Evolutionary conservation across 2,797 vertebrate genomes (phyloP).

Genomic region (Nasua narica): DNA sequence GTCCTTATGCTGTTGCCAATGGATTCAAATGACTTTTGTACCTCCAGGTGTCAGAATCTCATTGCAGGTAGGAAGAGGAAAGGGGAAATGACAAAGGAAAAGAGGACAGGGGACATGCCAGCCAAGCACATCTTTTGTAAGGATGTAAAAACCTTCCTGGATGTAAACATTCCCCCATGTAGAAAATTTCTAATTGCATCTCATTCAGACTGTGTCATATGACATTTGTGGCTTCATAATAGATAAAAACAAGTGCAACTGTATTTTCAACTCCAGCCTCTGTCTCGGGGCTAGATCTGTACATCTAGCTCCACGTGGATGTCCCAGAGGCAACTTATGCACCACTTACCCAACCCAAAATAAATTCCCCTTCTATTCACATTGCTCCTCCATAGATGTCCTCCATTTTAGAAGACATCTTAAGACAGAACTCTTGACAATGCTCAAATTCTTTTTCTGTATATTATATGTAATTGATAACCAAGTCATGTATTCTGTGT

Average conservation of each 20-base stretch:
- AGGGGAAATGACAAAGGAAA: not conserved
- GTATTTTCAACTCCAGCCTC: not conserved
- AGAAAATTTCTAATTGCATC: not conserved
- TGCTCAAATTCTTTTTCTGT: not conserved
- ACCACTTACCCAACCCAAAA: not conserved
- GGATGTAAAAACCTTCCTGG: not conserved
- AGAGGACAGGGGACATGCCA: not conserved
- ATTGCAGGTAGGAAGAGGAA: not conserved
- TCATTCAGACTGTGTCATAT: not conserved
- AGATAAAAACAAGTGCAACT: not conserved
- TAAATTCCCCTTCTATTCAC: not conserved
- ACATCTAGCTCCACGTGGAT: not conserved
- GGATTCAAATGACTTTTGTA: not conserved
- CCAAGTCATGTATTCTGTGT: not conserved
- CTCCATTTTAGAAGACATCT: not conserved
- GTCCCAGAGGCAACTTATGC: not conserved
- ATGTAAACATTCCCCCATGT: not conserved
- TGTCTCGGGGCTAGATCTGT: not conserved
- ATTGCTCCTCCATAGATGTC: not conserved
- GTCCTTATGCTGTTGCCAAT: not conserved
- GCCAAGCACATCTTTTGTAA: not conserved
- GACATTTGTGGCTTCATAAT: not conserved
- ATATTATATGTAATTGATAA: not conserved
- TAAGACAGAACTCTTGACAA: not conserved
- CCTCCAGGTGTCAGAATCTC: not conserved